Conservation (phyloP, 2,888 invertebrate genomes). For the Andrena bicolor region DNA sequence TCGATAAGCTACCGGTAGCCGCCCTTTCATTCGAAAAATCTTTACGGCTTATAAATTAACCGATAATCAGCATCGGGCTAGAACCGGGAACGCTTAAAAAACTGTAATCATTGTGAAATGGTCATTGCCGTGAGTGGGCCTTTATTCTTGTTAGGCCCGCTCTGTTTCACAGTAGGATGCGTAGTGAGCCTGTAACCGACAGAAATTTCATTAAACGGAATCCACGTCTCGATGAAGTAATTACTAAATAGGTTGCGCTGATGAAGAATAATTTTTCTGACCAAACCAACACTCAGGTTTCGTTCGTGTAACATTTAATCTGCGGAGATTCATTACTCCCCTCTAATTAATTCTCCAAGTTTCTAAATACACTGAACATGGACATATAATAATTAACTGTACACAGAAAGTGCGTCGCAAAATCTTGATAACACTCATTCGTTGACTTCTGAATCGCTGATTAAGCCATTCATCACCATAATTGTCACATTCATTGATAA, state of each 20-base stretch:
- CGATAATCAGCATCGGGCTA: constrained; percentile 10
- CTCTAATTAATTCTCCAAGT: background rate
- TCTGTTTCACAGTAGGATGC: background rate
- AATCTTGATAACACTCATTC: background rate
- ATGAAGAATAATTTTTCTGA: background rate
- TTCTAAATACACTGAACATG: too few relatives aligned
- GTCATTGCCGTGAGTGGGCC: background rate
- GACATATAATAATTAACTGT: too few relatives aligned
- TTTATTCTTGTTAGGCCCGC: background rate
- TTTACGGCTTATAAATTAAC: constrained; percentile 39
- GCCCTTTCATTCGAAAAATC: constrained; percentile 54
- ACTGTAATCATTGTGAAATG: constrained; percentile 16
- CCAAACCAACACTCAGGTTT: background rate
- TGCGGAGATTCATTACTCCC: background rate
- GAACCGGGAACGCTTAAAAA: background rate
- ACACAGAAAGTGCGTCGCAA: background rate
- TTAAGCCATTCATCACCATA: constrained; percentile 1
- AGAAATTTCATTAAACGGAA: background rate
- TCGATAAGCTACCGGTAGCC: constrained; percentile 62
- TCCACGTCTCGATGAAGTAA: constrained; percentile 11
- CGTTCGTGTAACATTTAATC: too few relatives aligned
- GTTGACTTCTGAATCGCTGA: background rate
- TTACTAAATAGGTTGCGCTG: background rate
- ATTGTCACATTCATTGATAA: constrained; percentile 9
- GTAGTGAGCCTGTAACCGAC: background rate